Conservation (phyloP, 2,113 vertebrate species). For the Clupea harengus region DNA sequence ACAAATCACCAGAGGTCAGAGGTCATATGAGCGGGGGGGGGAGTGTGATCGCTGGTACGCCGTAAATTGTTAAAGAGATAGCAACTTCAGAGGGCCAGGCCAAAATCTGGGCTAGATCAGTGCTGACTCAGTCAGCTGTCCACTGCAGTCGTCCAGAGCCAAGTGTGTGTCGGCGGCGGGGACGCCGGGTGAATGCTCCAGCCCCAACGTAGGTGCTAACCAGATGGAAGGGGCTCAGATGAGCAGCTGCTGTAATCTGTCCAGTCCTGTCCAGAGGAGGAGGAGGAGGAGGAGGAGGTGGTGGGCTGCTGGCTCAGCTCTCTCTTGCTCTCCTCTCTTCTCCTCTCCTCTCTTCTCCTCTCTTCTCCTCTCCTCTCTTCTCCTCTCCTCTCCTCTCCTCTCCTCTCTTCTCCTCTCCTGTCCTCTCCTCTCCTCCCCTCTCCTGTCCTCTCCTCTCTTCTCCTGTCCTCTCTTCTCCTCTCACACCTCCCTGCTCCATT, state of each 20-base stretch:
- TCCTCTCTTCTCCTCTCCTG: not conserved
- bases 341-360: not conserved
- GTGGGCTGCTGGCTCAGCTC: not conserved
- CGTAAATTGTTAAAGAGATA: not conserved
- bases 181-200: not conserved
- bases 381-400: not conserved
- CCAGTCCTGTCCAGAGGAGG: not conserved
- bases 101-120: not conserved
- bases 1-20: too few relatives aligned
- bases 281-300: not conserved
- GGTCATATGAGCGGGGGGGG: too few relatives aligned
- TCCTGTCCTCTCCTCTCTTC: not conserved
- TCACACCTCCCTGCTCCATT: not conserved
- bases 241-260: not conserved
- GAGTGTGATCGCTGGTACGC: not conserved
- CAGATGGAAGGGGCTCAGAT: not conserved
- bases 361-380: not conserved
- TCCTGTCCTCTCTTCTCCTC: not conserved
- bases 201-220: not conserved
- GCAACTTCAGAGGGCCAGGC: not conserved
- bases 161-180: too few relatives aligned
- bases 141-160: not conserved
- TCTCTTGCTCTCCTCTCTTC: not conserved
- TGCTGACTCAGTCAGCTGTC: not conserved
- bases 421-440: not conserved